A percentile compares a stretch with the other conserved stretches of the same genome.
Conservation (phyloP, 2,888 invertebrate species). For the Nipponacmea schrenckii region DNA sequence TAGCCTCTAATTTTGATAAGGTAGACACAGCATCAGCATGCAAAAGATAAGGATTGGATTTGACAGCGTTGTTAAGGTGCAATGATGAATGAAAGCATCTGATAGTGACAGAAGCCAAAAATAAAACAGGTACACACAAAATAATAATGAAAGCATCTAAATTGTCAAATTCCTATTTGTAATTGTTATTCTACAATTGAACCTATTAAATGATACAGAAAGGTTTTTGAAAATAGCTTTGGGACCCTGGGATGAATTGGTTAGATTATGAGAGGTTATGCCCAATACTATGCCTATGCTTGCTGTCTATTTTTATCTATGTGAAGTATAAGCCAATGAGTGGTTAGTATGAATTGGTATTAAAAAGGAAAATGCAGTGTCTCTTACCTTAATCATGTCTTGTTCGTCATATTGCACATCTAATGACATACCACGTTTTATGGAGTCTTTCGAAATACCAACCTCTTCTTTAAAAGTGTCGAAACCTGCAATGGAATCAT, state of each 20-base stretch:
- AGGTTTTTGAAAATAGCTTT: no score
- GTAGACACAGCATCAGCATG: slow-evolving; percentile 23
- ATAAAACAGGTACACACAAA: not conserved
- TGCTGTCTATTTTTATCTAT: no score
- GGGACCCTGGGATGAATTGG: no score
- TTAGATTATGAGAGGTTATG: no score
- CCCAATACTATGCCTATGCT: no score
- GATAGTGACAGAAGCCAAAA: slow-evolving; percentile 6
- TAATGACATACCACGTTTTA: slow-evolving; percentile 75
- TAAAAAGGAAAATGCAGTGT: not conserved
- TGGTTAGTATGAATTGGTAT: no score
- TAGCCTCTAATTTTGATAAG: slow-evolving; percentile 33
- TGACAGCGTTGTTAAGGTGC: slow-evolving; percentile 13
- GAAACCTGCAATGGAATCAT: slow-evolving; percentile 72
- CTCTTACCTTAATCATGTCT: slow-evolving; percentile 78
- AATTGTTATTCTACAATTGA: no score
- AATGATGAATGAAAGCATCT: slow-evolving; percentile 20
- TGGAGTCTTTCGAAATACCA: slow-evolving; percentile 75
- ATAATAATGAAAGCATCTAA: no score
- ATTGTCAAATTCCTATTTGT: no score
- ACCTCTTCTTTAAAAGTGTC: slow-evolving; percentile 75
- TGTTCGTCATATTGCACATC: slow-evolving; percentile 74
- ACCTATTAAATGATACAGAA: no score
- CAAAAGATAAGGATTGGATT: slow-evolving; percentile 21
- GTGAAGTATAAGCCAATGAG: no score